These are phyloP conservation scores for Callithrix jacchus DNA, from an alignment of 2,113 vertebrate genomes.

Conservation along the genomic window DNA sequence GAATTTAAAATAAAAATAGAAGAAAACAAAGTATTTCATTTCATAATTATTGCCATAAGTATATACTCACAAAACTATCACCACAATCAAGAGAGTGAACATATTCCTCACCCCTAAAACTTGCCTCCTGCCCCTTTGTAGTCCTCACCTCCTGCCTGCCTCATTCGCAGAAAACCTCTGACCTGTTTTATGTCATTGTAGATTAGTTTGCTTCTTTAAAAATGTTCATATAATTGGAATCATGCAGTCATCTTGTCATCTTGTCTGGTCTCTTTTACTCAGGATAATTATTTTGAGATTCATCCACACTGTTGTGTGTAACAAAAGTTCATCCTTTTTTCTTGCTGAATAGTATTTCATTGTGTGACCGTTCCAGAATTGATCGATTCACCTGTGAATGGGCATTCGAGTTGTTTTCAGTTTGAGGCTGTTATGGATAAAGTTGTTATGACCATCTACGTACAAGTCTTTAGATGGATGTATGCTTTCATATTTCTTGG, in stretches of 20 bases:
- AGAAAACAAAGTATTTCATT: background rate
- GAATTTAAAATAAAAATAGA: no score
- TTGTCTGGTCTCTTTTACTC: background rate
- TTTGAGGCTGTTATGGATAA: background rate
- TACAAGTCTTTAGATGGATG: background rate
- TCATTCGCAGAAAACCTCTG: background rate
- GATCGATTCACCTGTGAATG: background rate
- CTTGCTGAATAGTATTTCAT: background rate
- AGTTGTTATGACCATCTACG: background rate
- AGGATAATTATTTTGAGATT: background rate
- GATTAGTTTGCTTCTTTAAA: background rate
- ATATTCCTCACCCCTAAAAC: background rate
- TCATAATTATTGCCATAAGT: background rate
- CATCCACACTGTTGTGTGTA: background rate
- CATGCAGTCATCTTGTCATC: background rate
- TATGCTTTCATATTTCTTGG: background rate
- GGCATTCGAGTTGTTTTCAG: background rate
- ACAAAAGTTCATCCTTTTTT: background rate
- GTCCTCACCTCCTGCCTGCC: background rate
- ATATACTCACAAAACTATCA: background rate
- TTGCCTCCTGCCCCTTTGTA: background rate
- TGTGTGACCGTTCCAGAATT: background rate
- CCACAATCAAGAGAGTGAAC: background rate
- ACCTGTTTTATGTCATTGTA: background rate
- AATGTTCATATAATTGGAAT: background rate